Conservation (phyloP, 2,113 vertebrate genomes). For the Labeo catla region DNA sequence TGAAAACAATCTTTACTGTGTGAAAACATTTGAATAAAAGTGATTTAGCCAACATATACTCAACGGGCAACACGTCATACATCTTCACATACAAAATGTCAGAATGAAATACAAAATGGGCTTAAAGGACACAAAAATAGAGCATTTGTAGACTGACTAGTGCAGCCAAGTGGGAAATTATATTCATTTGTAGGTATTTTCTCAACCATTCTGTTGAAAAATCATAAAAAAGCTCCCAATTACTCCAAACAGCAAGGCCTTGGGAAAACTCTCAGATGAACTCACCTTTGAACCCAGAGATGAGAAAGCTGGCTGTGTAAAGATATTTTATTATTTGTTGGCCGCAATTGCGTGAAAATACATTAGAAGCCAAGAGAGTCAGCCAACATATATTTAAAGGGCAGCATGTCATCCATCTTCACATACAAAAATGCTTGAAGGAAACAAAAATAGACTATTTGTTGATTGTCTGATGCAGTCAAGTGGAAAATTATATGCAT, state of each 20-base stretch:
- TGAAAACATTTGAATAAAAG: constrained; percentile 57
- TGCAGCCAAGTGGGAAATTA: constrained; percentile 60
- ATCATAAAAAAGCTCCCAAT: constrained; percentile 66
- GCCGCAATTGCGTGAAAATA: constrained; percentile 55
- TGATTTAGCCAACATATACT: not conserved
- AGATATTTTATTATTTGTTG: constrained; percentile 4
- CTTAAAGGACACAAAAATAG: constrained; percentile 77
- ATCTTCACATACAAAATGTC: constrained; percentile 28
- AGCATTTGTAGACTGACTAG: constrained; percentile 71
- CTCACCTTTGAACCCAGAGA: constrained; percentile 52
- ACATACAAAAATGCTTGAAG: constrained; percentile 62
- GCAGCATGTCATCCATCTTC: constrained; percentile 59
- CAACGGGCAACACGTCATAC: not conserved
- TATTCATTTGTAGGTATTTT: constrained; percentile 43
- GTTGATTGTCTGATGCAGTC: constrained; percentile 65
- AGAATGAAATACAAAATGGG: constrained; percentile 34
- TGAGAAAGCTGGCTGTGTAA: constrained; percentile 43
- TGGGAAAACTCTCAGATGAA: constrained; percentile 43
- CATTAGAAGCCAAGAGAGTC: constrained; percentile 50
- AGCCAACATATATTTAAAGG: constrained; percentile 40
- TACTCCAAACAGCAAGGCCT: constrained; percentile 59
- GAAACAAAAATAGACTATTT: constrained; percentile 79
- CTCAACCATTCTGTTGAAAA: constrained; percentile 38
- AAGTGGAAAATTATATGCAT: constrained; percentile 56
- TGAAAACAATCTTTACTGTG: constrained; percentile 18